Evolutionary conservation across 2,888 invertebrate species (phyloP), one percentile per base, ranked within the genome.

Genomic region (Entomobrya proxima): DNA sequence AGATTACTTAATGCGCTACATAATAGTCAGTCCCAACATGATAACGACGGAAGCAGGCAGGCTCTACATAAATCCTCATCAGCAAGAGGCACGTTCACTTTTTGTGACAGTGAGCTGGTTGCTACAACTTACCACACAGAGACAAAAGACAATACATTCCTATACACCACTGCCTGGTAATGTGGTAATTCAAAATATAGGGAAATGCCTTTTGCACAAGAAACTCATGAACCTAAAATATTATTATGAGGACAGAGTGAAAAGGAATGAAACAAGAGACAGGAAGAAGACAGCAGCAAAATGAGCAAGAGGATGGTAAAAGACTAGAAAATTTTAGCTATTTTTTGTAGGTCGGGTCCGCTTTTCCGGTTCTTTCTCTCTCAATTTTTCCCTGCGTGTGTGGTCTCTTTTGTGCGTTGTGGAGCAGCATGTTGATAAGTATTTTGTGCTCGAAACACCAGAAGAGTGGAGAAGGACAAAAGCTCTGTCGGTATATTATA

Each of bases 41-140:
- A 21, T 15, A 1, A 27, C 15, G 27, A 52, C 15, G 75, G 24
- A 61, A 77, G 18, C 32, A 47, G 27, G 32, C n/a, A n/a, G 5
- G 11, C 24, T 32, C 79, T 79, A 67, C 79, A 79, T 79, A 79
- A 79, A 79, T 79, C 79, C 67, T 79, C 79, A 79, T 79, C 79
- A 79, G 69, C 11, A 13, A 52, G 24, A 32, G 18, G 79, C 79
- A 79, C 79, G 79, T 69, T 67, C 67, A 64, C 11, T 30, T 52
- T 79, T 64, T 79, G 79, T 79, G 79, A 79, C 79, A 79, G 67
- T 78, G 64, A 50, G 79, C 52, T 67, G 24, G 64, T 24, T 47
- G n/a, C n/a, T n/a, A n/a, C n/a, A n/a, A n/a, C n/a, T n/a, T n/a
- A n/a, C n/a, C n/a, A n/a, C n/a, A n/a, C n/a, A n/a, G n/a, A n/a